Evolutionary conservation across 2,888 invertebrate genomes (phyloP).

Genomic region (Nemapogon koenigi): DNA sequence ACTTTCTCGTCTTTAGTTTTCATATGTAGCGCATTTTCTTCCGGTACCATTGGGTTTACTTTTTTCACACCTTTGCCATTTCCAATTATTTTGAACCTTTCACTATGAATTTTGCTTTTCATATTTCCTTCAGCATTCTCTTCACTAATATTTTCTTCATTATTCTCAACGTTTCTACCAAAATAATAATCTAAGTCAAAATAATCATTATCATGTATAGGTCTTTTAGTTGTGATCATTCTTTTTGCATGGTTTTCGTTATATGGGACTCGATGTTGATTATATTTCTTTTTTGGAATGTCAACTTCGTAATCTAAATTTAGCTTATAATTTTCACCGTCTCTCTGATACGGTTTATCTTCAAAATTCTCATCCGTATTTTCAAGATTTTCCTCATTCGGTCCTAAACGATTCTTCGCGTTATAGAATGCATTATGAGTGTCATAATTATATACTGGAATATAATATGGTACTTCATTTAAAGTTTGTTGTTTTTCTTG

Average conservation of each 20-base stretch:
- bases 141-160: not conserved
- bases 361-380: not conserved
- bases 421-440: constrained; percentile 32
- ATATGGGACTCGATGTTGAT: too few species aligned
- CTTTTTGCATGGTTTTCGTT: too few species aligned
- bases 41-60: not conserved
- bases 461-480: constrained; percentile 28
- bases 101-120: not conserved
- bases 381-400: constrained; percentile 12
- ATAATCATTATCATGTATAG: too few species aligned
- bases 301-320: too few species aligned
- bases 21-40: too few species aligned
- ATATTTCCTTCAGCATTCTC: not conserved
- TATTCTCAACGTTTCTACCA: not conserved
- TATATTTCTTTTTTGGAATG: too few species aligned
- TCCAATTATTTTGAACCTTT: not conserved
- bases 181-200: not conserved
- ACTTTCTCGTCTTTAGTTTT: too few species aligned
- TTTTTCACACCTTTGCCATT: not conserved
- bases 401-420: constrained; percentile 29
- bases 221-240: too few species aligned
- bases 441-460: constrained; percentile 27
- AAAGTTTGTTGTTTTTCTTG: too few species aligned
- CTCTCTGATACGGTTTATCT: too few species aligned
- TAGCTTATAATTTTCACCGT: too few species aligned